Base-by-base conservation (phyloP, 2,888 invertebrate genomes). In the Aleiodes alternator region DNA sequence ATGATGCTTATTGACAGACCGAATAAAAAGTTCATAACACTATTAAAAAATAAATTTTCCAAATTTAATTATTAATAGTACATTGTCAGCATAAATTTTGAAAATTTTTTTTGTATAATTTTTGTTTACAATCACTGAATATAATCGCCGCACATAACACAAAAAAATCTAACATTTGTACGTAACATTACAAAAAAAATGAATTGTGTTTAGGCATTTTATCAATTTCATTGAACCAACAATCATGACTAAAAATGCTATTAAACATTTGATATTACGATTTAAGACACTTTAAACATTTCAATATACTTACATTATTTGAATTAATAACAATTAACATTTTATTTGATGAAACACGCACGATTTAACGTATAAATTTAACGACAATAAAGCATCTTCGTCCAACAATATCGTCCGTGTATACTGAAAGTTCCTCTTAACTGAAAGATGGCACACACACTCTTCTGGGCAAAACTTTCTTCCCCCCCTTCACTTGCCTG, bases 1-100 rank as follows among this genome's bases (percentile, higher is more conserved):
- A 84, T 85, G 85, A 74, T 80, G 57, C 75, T 77, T 77, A 80
- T 81, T 81, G 81, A 81, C 80, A 81, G 78, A 76, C 76, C 76
- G 75, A 59, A 55, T 34, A n/a, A 56, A 56, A 38, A 69, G 9
- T 75, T 64, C 8, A 23, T 56, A 11, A 61, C 72, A 64, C 16
- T 4, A 16, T 43, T 8, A 6, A 43, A 6, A 43, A 64, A 29
- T 38, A 34, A 2, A 38, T 7, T 8, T 23, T 4, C 4, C 1
- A 23, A 8, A 16, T 23, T 14, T 3, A 2, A 64, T 43, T 6
- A 23, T 43, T 16, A 16, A 16, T 64, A 8, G 23, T 4, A 64
- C 23, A 64, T 23, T 12, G 16, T 48, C 16, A 23, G 4, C 23
- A 23, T 23, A 2, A 23, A 23, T 23, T 23, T 23, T 23, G 23